Evolutionary conservation across 30 jellyfish, hydroid and myxozoan species (phyloP), one percentile per base, ranked within the genome.

Genomic region (Sanderia malayensis): DNA sequence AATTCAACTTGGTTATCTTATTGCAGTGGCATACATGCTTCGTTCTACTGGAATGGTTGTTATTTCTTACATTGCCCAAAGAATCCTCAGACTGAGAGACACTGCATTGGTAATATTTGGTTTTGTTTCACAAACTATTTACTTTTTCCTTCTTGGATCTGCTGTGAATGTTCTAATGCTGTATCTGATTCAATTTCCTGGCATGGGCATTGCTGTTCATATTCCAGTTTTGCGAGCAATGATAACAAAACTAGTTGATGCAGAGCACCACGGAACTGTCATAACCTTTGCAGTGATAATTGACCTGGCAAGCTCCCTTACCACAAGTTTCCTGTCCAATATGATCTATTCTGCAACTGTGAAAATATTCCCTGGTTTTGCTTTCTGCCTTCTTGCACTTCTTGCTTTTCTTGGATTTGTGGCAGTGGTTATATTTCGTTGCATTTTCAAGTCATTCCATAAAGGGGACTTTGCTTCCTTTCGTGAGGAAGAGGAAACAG

Each of bases 251-350:
- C 32, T 59, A 21, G 95, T 83, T 0, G 85, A 59, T 24, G 74
- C 57, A 33, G 74, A 74, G 44, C 80, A 73, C 21, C 74, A 73
- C 34, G 95, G 95, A 2, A 73, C 95, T 18, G 80, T 74, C 11
- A 44, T 74, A 13, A 57, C 87, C 26, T 77, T 70, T 15, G 52
- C 30, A 25, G 86, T 34, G 32, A 80, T 74, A 4, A 75, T 73
- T 23, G 80, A 67, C 52, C 57, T 58, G 11, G 68, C 77, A 20
- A 61, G 84, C 68, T 29, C 81, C 19, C 21, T 83, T 13, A 34
- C 77, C 1, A 67, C 89, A 0, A 74, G 82, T 55, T 49, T 74
- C 47, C 26, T 73, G 20, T 63, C 84, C 20, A 83, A 73, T 49
- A 70, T 25, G 7, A 31, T 83, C 11, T 83, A 83, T 65, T 47